Percentiles rank a stretch among this genome's conserved stretches.
phyloP scores from a whole-genome alignment of 2,113 vertebrate genomes.

The Loxodonta africana region DNA sequence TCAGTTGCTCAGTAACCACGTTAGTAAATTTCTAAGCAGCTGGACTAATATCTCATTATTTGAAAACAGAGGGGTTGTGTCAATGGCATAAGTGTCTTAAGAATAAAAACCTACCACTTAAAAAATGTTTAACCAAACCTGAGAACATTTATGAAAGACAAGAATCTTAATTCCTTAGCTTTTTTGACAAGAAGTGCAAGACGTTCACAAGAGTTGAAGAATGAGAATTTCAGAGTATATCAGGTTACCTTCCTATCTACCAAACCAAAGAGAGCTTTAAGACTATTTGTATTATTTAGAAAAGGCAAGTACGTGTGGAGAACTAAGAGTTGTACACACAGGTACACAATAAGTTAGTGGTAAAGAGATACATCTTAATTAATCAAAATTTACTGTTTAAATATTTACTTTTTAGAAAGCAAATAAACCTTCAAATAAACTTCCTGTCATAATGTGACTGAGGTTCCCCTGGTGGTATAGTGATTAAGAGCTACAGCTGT shows the following conservation, averaged over 20 bases:
- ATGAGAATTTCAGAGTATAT: neutral
- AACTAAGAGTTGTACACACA: neutral
- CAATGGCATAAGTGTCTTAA: slow-evolving; percentile 16
- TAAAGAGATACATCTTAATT: neutral
- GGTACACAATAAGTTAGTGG: neutral
- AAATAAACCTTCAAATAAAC: neutral
- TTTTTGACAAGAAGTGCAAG: neutral
- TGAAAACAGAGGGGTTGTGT: slow-evolving; percentile 32
- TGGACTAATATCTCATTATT: slow-evolving; percentile 10
- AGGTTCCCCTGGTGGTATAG: neutral
- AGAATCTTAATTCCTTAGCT: slow-evolving; percentile 40
- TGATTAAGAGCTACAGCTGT: too few relatives aligned
- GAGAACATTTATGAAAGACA: slow-evolving; percentile 45
- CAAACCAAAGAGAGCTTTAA: neutral
- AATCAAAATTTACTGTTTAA: neutral
- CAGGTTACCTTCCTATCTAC: neutral
- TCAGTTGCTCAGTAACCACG: neutral
- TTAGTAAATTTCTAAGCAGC: slow-evolving; percentile 62
- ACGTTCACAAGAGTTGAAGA: neutral
- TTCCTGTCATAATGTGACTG: neutral
- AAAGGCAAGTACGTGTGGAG: neutral
- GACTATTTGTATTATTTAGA: neutral
- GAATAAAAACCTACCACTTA: slow-evolving; percentile 41
- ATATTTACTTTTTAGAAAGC: neutral
- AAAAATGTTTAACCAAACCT: slow-evolving; percentile 44